These are phyloP conservation scores for Rhombomys opimus DNA, from an alignment of 2,113 vertebrate species.

Conservation along the genomic window DNA sequence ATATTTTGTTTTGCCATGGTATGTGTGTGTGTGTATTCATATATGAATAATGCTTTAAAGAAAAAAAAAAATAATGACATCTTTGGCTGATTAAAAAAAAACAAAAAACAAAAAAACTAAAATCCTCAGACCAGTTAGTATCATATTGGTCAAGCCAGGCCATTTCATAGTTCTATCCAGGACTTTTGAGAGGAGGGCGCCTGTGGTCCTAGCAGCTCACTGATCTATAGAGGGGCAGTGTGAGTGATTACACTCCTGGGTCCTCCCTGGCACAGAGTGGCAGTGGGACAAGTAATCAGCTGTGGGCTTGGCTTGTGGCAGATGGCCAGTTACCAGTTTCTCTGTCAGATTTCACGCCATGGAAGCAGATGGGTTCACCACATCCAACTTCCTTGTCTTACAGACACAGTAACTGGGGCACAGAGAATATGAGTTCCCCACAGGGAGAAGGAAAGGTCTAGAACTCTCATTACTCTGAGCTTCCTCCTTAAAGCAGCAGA, in stretches of 20 bases:
- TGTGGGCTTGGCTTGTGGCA: background rate
- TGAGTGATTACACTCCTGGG: background rate
- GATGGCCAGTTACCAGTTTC: rapidly evolving
- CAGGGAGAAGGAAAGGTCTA: background rate
- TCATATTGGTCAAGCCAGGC: background rate
- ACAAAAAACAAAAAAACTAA: too few relatives aligned
- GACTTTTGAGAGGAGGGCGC: background rate
- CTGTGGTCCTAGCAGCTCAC: background rate
- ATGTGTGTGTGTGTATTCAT: too few relatives aligned
- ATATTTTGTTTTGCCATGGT: background rate
- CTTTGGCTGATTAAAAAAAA: background rate
- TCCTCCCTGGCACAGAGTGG: background rate
- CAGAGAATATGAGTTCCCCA: background rate
- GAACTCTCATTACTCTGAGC: background rate
- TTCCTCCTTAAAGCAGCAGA: background rate
- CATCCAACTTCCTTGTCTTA: background rate
- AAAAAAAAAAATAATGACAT: background rate
- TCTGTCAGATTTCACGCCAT: background rate
- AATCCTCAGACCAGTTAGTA: background rate
- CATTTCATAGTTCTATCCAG: background rate
- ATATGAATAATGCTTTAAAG: background rate
- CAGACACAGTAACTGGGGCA: background rate
- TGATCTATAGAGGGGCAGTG: background rate
- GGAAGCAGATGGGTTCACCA: background rate
- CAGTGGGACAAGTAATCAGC: background rate